Percentiles rank a stretch among this genome's conserved stretches.
Conservation (phyloP, 2,113 vertebrate species). For the Calyptommatus sinebrachiatus region DNA sequence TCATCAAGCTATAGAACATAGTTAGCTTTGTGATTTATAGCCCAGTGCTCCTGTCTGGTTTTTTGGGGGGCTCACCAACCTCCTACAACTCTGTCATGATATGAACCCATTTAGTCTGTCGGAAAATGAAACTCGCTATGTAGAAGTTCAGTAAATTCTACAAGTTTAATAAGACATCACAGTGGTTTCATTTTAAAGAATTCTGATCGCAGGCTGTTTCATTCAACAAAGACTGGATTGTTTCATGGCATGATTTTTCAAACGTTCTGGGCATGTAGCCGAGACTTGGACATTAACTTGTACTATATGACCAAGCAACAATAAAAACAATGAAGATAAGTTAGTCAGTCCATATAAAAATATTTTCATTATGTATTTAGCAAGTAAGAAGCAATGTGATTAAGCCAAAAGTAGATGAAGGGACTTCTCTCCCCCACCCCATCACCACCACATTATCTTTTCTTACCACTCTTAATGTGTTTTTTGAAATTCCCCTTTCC, state of each 20-base stretch:
- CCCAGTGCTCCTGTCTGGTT: conserved; percentile 24
- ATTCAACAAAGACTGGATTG: conserved; percentile 81
- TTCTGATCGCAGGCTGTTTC: conserved; percentile 74
- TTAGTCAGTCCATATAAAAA: conserved; percentile 75
- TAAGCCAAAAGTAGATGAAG: conserved; percentile 62
- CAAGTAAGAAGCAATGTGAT: conserved; percentile 65
- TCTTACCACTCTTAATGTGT: conserved; percentile 36
- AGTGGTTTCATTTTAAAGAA: conserved; percentile 51
- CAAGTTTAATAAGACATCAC: conserved; percentile 62
- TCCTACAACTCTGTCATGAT: conserved; percentile 37
- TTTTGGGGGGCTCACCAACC: conserved; percentile 9
- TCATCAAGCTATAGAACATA: conserved; percentile 37
- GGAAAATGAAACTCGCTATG: conserved; percentile 51
- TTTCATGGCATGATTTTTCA: conserved; percentile 76
- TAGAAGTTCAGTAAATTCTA: conserved; percentile 54
- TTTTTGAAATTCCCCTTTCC: conserved; percentile 45
- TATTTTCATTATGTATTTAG: conserved; percentile 76
- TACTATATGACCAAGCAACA: conserved; percentile 73
- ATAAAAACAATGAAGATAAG: conserved; percentile 74
- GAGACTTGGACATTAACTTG: conserved; percentile 80
- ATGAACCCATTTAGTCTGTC: conserved; percentile 60
- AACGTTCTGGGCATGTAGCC: conserved; percentile 79
- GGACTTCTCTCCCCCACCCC: conserved; percentile 5
- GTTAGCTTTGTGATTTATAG: conserved; percentile 17
- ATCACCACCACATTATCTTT: conserved; percentile 29